These are phyloP conservation scores for Pterocles orientalis DNA, from an alignment of 2,113 vertebrate species.

Conservation along the genomic window DNA sequence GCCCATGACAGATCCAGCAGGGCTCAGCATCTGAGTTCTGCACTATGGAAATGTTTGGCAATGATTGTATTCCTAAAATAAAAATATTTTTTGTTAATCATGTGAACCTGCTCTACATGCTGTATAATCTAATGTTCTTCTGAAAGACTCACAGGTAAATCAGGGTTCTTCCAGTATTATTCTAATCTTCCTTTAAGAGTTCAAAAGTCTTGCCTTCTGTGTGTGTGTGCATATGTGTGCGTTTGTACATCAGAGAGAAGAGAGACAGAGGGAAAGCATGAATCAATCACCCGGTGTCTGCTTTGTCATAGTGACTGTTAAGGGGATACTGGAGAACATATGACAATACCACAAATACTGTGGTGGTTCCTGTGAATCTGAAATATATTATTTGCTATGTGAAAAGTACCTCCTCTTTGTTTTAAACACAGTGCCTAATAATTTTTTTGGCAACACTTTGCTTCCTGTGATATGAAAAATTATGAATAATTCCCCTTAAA, in stretches of 20 bases:
- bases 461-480: not conserved
- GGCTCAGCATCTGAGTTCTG: not conserved
- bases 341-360: not conserved
- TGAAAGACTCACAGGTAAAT: not conserved
- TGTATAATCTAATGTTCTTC: not conserved
- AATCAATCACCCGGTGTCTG: not conserved
- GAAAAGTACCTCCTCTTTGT: not conserved
- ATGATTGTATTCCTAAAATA: not conserved
- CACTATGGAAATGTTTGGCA: not conserved
- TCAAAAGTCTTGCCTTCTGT: not conserved
- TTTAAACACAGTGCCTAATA: not conserved
- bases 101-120: rapidly evolving
- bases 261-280: not conserved
- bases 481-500: not conserved
- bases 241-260: not conserved
- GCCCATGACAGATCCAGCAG: not conserved
- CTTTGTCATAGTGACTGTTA: not conserved
- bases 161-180: not conserved
- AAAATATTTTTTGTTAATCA: not conserved
- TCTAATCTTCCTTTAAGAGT: not conserved
- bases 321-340: not conserved
- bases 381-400: not conserved
- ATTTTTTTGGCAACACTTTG: not conserved
- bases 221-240: not conserved
- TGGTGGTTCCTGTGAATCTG: not conserved